Conservation (phyloP, 1,140 invertebrate species). For the Hylyphantes graminicola region DNA sequence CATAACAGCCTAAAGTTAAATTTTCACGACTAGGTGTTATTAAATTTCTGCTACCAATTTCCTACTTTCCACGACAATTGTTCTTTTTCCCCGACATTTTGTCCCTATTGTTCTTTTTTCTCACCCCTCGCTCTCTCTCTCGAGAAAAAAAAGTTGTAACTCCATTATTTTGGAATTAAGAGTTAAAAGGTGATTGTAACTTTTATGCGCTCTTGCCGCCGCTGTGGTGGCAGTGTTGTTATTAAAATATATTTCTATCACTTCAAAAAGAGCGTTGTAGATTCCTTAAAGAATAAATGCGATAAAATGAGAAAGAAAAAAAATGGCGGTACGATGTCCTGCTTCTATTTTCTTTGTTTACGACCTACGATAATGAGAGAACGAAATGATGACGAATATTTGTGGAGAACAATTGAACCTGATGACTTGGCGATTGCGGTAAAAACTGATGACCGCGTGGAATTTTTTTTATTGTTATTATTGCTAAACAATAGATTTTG, state of each 20-base stretch:
- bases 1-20: conserved; percentile 28
- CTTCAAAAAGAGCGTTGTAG: background rate
- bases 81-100: conserved; percentile 17
- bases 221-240: conserved; percentile 25
- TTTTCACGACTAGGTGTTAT: conserved; percentile 48
- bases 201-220: conserved; percentile 30
- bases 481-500: conserved; percentile 60
- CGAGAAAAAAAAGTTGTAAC: conserved; percentile 21
- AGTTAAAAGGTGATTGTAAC: conserved; percentile 8
- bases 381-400: conserved; percentile 52
- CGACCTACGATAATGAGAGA: conserved; percentile 47
- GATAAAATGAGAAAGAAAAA: conserved; percentile 10
- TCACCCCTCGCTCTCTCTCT: too few relatives aligned
- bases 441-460: conserved; percentile 58
- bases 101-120: background rate
- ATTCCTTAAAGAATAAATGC: background rate
- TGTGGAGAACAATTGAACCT: conserved; percentile 56
- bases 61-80: background rate
- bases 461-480: conserved; percentile 60
- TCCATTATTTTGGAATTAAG: conserved; percentile 60
- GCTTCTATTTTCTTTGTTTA: conserved; percentile 42
- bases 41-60: conserved; percentile 47
- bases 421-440: conserved; percentile 59
- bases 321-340: conserved; percentile 29
- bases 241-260: conserved; percentile 49